Evolutionary conservation across 2,113 vertebrate genomes (phyloP).

Genomic region (Triplophysa dalaica): DNA sequence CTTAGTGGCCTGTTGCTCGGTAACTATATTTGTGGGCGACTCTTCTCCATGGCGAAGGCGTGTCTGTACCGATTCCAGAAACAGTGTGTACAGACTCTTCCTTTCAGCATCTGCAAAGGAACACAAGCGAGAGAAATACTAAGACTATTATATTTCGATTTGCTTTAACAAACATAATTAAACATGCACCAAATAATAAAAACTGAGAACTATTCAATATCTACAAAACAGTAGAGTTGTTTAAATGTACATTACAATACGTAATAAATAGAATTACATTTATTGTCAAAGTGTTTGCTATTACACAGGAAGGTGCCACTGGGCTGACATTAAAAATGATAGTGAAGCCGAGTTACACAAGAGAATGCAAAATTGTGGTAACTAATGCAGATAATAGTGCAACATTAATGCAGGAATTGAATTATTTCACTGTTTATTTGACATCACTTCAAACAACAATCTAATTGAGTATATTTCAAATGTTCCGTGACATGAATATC

Average conservation of each 20-base stretch:
- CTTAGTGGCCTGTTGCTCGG: slow-evolving; percentile 82
- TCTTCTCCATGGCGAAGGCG: slow-evolving; percentile 86
- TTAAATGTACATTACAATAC: background rate
- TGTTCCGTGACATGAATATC: background rate
- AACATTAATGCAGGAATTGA: too few species aligned
- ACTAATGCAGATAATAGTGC: background rate
- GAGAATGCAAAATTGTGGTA: background rate
- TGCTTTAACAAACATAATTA: background rate
- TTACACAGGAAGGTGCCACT: too few species aligned
- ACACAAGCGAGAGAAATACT: background rate
- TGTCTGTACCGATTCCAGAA: slow-evolving; percentile 91
- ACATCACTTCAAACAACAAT: too few species aligned
- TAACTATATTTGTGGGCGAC: slow-evolving; percentile 69
- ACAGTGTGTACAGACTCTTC: slow-evolving; percentile 88
- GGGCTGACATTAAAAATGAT: too few species aligned
- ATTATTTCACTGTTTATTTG: too few species aligned
- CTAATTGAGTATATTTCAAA: background rate
- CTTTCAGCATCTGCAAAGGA: slow-evolving; percentile 86
- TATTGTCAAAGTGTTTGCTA: too few species aligned
- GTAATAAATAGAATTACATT: background rate
- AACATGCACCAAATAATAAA: background rate
- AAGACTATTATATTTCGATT: background rate
- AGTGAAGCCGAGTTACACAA: background rate
- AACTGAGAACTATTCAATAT: background rate
- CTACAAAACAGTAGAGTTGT: too few species aligned